phyloP scores from a whole-genome alignment of 2,797 vertebrate genomes.

The Leucoraja ocellata region DNA sequence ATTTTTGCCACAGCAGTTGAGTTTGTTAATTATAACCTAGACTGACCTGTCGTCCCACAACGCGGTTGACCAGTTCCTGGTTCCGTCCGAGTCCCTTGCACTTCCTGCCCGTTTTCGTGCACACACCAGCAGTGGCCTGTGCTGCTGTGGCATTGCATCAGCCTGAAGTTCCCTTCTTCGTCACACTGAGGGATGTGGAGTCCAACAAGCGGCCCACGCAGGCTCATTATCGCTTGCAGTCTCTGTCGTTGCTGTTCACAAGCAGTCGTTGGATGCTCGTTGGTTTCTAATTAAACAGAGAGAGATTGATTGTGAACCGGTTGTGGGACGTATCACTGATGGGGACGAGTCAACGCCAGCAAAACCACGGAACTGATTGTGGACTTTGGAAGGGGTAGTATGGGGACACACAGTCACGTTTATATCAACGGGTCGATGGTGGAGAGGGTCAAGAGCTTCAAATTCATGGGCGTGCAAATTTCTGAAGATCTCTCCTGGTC shows the following conservation, averaged over 20 bases:
- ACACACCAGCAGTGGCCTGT: conserved; percentile 71
- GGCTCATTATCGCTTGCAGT: conserved; percentile 50
- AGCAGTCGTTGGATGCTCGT: conserved; percentile 48
- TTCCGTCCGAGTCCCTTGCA: conserved; percentile 75
- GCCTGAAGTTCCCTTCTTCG: conserved; percentile 59
- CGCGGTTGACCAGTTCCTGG: conserved; percentile 66
- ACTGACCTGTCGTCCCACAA: conserved; percentile 33
- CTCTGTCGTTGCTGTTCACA: conserved; percentile 65
- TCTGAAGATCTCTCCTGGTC: too few relatives aligned
- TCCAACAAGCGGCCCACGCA: conserved; percentile 45
- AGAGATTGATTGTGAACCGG: conserved; percentile 39
- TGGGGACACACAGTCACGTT: too few relatives aligned
- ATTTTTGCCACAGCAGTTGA: background rate
- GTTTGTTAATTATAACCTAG: background rate
- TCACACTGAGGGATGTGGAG: conserved; percentile 64
- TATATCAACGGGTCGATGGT: too few relatives aligned
- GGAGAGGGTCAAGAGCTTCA: too few relatives aligned
- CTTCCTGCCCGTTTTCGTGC: conserved; percentile 72
- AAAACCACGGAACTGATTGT: too few relatives aligned
- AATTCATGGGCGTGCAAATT: too few relatives aligned
- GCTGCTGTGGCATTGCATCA: conserved; percentile 66
- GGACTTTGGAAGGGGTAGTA: too few relatives aligned
- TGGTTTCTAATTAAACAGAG: conserved; percentile 49
- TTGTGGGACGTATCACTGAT: too few relatives aligned
- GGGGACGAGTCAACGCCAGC: too few relatives aligned